A percentile compares a stretch with the other conserved stretches of the same genome.
phyloP scores from a whole-genome alignment of 2,888 invertebrate species.

The Belgica antarctica region DNA sequence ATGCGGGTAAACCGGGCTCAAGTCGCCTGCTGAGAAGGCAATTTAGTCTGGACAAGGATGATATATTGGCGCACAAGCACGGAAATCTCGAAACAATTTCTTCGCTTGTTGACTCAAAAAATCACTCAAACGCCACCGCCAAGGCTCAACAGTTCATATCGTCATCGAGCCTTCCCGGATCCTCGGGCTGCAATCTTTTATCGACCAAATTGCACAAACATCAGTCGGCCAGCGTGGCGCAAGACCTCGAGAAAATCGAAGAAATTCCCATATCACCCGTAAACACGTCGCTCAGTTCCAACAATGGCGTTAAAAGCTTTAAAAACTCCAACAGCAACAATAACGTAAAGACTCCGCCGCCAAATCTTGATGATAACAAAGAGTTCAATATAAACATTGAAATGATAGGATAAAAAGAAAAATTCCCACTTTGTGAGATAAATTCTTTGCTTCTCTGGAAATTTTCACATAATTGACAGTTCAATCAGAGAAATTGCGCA shows the following conservation, averaged over 20 bases:
- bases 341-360: conserved; percentile 11
- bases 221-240: conserved; percentile 66
- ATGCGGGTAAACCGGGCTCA: conserved; percentile 53
- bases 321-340: conserved; percentile 26
- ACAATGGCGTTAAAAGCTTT: conserved; percentile 25
- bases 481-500: too few relatives aligned
- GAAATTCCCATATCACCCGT: conserved; percentile 58
- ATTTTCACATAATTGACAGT: too few relatives aligned
- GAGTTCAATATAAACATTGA: conserved; percentile 35
- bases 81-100: conserved; percentile 36
- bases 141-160: conserved; percentile 33
- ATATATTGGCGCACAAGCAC: conserved; percentile 54
- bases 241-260: conserved; percentile 68
- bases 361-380: background rate
- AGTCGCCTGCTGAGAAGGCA: conserved; percentile 62
- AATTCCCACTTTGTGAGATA: background rate
- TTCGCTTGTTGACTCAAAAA: conserved; percentile 31
- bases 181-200: conserved; percentile 43
- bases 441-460: too few relatives aligned
- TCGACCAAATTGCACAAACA: conserved; percentile 60
- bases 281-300: conserved; percentile 18
- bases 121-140: background rate
- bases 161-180: conserved; percentile 34
- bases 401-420: background rate
- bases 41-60: conserved; percentile 68